Base-by-base conservation (phyloP, 2,888 invertebrate species). In the Carterocephalus palaemon region DNA sequence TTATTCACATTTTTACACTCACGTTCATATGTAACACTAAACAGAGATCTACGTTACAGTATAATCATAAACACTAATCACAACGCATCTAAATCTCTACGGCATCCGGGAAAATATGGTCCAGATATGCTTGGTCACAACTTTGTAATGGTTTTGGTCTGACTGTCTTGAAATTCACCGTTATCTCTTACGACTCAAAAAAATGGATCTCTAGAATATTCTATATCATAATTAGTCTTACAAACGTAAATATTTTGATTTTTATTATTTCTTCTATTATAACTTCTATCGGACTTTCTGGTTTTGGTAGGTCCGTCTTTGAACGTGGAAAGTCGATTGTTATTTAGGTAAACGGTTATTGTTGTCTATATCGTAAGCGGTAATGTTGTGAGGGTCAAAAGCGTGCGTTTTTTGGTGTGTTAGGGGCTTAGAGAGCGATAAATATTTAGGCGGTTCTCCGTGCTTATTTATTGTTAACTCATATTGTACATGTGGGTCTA, bases 71-170 rank as follows among this genome's bases (percentile, higher is more conserved):
- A 53, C 42, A 38, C 49, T 48, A 19, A 28, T 45, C 45, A 37
- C 45, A 31, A 31, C 46, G 51, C 19, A 48, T 52, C 70, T 64
- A 86, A 56, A 86, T 81, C 70, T 86, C 86, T 51, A 86, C 73
- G 52, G 86, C 86, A 53, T 85, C 84, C 47, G 90, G 90, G 61
- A 90, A 90, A 52, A 90, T 82, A 56, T 90, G 89, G 61, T 90
- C 89, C 57, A 90, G 83, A 68, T 90, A 90, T 48, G 88, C 87
- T 64, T 90, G 89, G 58, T 89, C 89, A 56, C 78, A 87, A 55
- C 86, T 85, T 60, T 89, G 90, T 48, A 90, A 63, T 6, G 90
- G 89, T 62, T 87, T 89, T 20, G 90, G 90, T 65, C 90, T 80
- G 5, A 81, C 70, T 51, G 75, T 83, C 50, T 64, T 82, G 23